Conservation (phyloP, 2,113 vertebrate species). For the human region DNA sequence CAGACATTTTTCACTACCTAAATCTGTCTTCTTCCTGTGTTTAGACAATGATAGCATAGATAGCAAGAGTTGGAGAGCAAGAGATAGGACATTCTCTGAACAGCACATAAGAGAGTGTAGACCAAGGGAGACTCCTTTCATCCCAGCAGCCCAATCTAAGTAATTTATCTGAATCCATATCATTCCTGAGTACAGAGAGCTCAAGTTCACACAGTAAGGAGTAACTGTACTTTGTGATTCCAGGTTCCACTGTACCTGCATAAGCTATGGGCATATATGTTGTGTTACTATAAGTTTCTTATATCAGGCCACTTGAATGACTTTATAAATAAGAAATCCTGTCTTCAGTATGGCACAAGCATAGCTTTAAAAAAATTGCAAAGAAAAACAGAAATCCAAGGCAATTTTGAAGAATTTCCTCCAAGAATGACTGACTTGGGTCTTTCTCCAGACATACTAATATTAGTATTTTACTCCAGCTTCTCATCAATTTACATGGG, state of each 20-base stretch:
- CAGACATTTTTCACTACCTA: background rate
- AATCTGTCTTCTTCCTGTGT: background rate
- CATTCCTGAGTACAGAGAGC: background rate
- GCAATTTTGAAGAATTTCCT: slow-evolving; percentile 31
- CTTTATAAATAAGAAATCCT: background rate
- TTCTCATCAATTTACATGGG: background rate
- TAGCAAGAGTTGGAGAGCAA: background rate
- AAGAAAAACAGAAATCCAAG: background rate
- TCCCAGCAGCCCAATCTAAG: background rate
- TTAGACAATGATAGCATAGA: background rate
- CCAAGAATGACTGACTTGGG: background rate
- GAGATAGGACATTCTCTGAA: background rate
- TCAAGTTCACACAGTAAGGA: background rate
- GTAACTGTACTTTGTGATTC: background rate
- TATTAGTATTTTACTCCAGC: background rate
- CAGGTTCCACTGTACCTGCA: background rate
- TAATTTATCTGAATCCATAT: background rate
- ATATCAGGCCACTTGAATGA: background rate
- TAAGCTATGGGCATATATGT: background rate
- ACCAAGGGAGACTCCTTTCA: background rate
- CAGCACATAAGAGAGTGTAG: background rate
- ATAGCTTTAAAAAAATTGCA: background rate
- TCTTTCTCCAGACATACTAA: background rate
- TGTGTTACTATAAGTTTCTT: background rate
- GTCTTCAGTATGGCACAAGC: background rate